A percentile compares a stretch with the other conserved stretches of the same genome.
Evolutionary conservation across 2,113 vertebrate species (phyloP).

Genomic region (Zosterops hypoxanthus): DNA sequence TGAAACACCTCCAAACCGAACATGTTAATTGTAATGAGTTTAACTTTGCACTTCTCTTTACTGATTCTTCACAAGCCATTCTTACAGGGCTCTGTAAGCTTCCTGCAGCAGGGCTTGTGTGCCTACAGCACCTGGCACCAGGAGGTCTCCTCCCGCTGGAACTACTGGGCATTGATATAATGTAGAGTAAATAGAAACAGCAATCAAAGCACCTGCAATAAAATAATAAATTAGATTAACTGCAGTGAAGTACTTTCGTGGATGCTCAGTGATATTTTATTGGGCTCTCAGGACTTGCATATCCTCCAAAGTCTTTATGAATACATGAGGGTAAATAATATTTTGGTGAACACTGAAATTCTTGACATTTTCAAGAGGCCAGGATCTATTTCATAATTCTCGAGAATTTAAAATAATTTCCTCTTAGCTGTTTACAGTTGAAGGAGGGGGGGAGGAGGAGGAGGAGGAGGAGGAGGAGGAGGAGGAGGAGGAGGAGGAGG

Average conservation of each 20-base stretch:
- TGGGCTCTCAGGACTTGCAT: neutral
- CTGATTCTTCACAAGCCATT: neutral
- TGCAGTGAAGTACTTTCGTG: neutral
- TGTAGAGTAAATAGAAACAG: neutral
- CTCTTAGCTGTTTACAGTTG: neutral
- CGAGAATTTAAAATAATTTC: neutral
- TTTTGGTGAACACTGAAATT: neutral
- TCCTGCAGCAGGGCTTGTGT: neutral
- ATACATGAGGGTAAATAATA: neutral
- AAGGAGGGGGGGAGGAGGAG: neutral
- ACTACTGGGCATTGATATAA: neutral
- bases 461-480: no score
- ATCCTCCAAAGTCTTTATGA: neutral
- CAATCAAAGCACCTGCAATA: neutral
- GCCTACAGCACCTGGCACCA: rapidly evolving
- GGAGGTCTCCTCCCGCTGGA: neutral
- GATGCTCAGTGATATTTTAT: neutral
- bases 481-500: neutral
- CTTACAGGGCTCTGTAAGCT: rapidly evolving
- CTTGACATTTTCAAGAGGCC: slow-evolving; percentile 1
- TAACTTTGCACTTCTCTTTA: neutral
- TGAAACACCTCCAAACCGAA: neutral
- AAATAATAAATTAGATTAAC: neutral
- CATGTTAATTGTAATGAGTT: rapidly evolving
- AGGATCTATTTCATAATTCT: neutral